Base-by-base conservation (phyloP, 2,113 vertebrate genomes). In the Callionymus lyra region DNA sequence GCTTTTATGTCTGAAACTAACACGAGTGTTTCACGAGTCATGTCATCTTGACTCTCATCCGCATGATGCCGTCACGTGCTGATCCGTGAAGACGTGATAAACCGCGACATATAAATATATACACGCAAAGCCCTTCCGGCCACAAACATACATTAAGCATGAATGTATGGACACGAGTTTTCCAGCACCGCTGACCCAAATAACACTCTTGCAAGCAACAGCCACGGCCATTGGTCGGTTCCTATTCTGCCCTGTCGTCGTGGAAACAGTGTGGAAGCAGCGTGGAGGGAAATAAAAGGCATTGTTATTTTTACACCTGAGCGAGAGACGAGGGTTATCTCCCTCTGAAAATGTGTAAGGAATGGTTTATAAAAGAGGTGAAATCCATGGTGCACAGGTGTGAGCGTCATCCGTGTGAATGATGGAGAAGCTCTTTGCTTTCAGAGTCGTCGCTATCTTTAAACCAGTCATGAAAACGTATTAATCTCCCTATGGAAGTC, bases 251-350 rank as follows among this genome's bases (percentile, higher is more conserved):
- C 79, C 72, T 80, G 81, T 84, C 77, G 83, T 81, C 79, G 60
- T 82, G 77, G 83, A 82, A 82, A 85, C 81, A 72, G 79, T 71
- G 52, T 67, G 63, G 62, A 40, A n/a, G n/a, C n/a, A n/a, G n/a
- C n/a, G 1, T 34, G 45, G 50, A 52, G 45, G 50, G 52, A 64
- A 57, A 71, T 47, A 53, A 56, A 72, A 72, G 45, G 61, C 57
- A 46, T 66, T 53, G 36, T 13, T 38, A 44, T 31, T 31, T 27
- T 14, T 5, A 31, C n/a, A 27, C 12, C 21, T 31, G 8, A 31
- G 21, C 40, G 46, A 60, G 17, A n/a, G 46, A 70, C 63, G 54
- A 65, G 32, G 44, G 41, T 34, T 51, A 43, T 55, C 49, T 60
- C 8, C 38, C 38, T 40, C 12, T 16, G 11, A 2, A 10, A 39